These are phyloP conservation scores for Zygogramma bicolorata DNA, from an alignment of 2,888 invertebrate genomes.

Conservation along the genomic window DNA sequence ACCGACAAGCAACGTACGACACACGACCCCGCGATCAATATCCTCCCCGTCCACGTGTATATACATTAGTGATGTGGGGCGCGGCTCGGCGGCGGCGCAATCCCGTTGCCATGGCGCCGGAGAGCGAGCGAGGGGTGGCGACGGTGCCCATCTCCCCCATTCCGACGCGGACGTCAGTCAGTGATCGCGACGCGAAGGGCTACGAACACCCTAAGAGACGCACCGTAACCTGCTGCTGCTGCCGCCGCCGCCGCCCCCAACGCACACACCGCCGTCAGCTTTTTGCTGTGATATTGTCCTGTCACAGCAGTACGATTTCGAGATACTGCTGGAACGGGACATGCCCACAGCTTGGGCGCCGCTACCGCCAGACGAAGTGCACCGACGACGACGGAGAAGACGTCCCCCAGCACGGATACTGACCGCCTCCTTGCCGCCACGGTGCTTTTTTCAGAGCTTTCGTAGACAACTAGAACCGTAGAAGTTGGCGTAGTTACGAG, in stretches of 20 bases:
- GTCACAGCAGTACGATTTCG: conserved; percentile 94
- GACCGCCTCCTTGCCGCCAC: conserved; percentile 1
- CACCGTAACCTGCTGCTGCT: conserved; percentile 28
- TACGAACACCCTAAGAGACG: conserved; percentile 34
- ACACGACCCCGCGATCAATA: conserved; percentile 35
- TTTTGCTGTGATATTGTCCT: conserved; percentile 93
- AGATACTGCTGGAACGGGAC: conserved; percentile 94
- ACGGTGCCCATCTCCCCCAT: conserved; percentile 28
- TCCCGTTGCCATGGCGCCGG: conserved; percentile 66
- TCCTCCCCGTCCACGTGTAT: conserved; percentile 61
- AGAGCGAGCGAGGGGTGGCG: conserved; percentile 53
- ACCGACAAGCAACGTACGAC: background rate
- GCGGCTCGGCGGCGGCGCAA: conserved; percentile 67
- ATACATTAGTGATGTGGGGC: conserved; percentile 67
- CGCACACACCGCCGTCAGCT: conserved; percentile 13
- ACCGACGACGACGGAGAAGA: conserved; percentile 2
- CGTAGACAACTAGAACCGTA: conserved; percentile 7
- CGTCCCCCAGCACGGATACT: background rate
- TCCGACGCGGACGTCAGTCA: conserved; percentile 26
- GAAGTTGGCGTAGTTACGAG: conserved; percentile 26
- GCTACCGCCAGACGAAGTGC: background rate
- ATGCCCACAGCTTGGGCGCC: conserved; percentile 74
- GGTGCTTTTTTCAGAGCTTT: conserved; percentile 24
- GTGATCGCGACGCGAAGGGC: conserved; percentile 30
- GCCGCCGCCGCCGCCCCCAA: conserved; percentile 21